Base-by-base conservation (phyloP, 2,888 invertebrate genomes). In the Biston stratarius region DNA sequence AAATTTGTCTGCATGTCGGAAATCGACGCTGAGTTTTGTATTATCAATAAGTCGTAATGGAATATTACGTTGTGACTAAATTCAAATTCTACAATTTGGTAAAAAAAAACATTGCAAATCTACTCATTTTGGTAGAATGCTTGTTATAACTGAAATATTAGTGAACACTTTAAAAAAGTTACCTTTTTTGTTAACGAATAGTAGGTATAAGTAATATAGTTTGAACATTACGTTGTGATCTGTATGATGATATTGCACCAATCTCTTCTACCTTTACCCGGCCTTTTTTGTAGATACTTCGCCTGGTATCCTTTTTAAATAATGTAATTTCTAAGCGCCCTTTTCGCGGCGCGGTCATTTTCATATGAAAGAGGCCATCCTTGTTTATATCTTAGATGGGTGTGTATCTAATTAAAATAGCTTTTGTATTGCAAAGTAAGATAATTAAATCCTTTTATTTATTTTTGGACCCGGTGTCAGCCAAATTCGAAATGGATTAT, bases 281-380 rank as follows among this genome's bases (percentile, higher is more conserved):
- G 33, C 61, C 69, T 48, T 69, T 68, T 70, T 51, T 69, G 58
- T 64, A 61, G 60, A 52, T 33, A 33, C 53, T 59, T 24, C 14
- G 52, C 63, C 44, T 65, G 57, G 59, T 52, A 66, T 59, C 67
- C 65, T 74, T 72, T 72, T 72, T 67, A 64, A 74, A 72, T 74
- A 65, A 64, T 64, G 70, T 72, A 74, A 74, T 74, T 70, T 74
- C 70, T 69, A 70, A 67, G 72, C 69, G 67, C 52, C 70, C 70
- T 67, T 70, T 68, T 67, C 59, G 61, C 59, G 63, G 66, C 55
- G 15, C 60, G 68, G 71, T 63, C 55, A 69, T 67, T 69, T 62
- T 70, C 65, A 72, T 74, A 64, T 70, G 61, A 71, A 71, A 58
- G 67, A 63, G 67, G 63, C 55, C 33, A 70, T 67, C 60, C 65